These are phyloP conservation scores for Macrostomum lignano DNA, from an alignment of 1,140 invertebrate genomes.

Conservation along the genomic window DNA sequence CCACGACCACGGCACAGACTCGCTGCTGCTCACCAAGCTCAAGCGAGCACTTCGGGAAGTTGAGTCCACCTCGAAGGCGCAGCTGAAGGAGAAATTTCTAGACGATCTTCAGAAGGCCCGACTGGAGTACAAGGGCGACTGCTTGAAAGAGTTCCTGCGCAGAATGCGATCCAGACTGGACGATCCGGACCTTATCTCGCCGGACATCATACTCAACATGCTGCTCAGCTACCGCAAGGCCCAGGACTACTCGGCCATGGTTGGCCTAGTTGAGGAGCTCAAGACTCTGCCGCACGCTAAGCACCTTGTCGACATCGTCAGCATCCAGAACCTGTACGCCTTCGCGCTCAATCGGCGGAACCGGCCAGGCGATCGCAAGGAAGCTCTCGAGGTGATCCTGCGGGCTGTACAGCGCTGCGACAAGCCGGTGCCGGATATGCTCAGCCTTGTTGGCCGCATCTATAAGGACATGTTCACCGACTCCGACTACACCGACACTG, in stretches of 20 bases:
- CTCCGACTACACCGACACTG: slow-evolving; percentile 57
- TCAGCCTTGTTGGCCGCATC: slow-evolving; percentile 88
- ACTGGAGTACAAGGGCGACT: slow-evolving; percentile 52
- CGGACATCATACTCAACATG: slow-evolving; percentile 69
- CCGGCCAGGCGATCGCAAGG: slow-evolving; percentile 65
- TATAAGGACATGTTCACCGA: slow-evolving; percentile 97
- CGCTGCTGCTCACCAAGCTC: slow-evolving; percentile 39
- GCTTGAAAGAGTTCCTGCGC: slow-evolving; percentile 47
- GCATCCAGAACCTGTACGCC: slow-evolving; percentile 68
- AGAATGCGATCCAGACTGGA: slow-evolving; percentile 70
- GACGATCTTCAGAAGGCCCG: slow-evolving; percentile 65
- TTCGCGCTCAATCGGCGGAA: slow-evolving; percentile 87
- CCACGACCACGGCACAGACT: slow-evolving; percentile 25
- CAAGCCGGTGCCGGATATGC: slow-evolving; percentile 43
- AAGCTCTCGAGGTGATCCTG: slow-evolving; percentile 54
- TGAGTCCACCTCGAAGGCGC: slow-evolving; percentile 33
- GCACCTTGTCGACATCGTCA: slow-evolving; percentile 55
- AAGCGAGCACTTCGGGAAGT: slow-evolving; percentile 33
- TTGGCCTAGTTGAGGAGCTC: slow-evolving; percentile 74
- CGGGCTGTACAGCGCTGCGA: neutral
- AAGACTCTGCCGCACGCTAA: slow-evolving; percentile 64
- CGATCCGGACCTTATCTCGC: slow-evolving; percentile 75
- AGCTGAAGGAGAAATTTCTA: slow-evolving; percentile 90
- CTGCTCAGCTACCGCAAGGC: slow-evolving; percentile 64
- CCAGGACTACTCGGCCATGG: slow-evolving; percentile 86